A percentile compares a stretch with the other conserved stretches of the same genome.
Conservation (phyloP, 2,888 invertebrate species). For the Nomada fabriciana region DNA sequence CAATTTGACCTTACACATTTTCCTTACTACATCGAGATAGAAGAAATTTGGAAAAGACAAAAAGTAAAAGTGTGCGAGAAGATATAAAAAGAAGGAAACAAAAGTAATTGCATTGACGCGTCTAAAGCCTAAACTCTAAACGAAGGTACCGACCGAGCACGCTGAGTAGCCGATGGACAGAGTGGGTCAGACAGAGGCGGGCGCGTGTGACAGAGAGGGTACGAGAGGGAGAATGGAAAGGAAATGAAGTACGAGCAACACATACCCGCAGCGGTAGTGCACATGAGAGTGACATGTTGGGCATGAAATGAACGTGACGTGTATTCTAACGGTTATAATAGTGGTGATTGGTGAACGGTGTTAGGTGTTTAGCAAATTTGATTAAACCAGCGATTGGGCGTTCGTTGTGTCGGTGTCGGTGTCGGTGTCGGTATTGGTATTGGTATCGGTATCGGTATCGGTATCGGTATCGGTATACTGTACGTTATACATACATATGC, state of each 20-base stretch:
- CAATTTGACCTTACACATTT: too few relatives aligned
- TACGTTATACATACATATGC: neutral
- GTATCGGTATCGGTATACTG: too few relatives aligned
- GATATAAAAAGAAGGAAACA: neutral
- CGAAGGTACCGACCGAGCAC: conserved; percentile 25
- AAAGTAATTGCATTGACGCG: too few relatives aligned
- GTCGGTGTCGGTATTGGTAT: too few relatives aligned
- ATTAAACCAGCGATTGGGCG: conserved; percentile 17
- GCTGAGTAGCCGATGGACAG: conserved; percentile 44
- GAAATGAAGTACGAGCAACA: conserved; percentile 58
- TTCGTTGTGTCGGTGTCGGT: conserved; percentile 28
- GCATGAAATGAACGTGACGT: conserved; percentile 54
- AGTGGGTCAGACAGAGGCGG: conserved; percentile 2
- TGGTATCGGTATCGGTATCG: conserved; percentile 10
- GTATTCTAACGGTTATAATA: conserved; percentile 30
- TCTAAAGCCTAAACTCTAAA: neutral
- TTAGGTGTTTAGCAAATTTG: neutral
- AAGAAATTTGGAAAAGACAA: too few relatives aligned
- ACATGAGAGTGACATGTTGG: conserved; percentile 58
- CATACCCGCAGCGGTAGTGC: conserved; percentile 50
- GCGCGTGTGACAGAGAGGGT: neutral
- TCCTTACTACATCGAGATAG: too few relatives aligned
- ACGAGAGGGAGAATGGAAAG: conserved; percentile 45
- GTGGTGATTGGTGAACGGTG: conserved; percentile 9
- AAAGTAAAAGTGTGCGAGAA: neutral